Evolutionary conservation across 2,113 vertebrate genomes (phyloP).

Genomic region (Chroicocephalus ridibundus): DNA sequence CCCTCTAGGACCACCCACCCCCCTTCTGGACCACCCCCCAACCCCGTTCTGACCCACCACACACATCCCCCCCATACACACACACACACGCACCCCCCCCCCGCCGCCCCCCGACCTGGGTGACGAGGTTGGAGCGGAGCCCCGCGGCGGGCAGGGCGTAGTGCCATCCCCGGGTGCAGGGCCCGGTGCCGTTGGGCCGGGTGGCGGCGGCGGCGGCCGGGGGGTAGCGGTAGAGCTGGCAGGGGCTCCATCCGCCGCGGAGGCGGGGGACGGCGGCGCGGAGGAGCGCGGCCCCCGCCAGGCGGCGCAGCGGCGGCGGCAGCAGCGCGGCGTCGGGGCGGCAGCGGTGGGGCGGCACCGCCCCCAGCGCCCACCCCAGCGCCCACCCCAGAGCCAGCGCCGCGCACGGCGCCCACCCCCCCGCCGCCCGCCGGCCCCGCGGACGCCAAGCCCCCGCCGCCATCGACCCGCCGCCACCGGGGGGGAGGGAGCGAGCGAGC

Average conservation of each 20-base stretch:
- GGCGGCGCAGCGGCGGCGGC: constrained; percentile 71
- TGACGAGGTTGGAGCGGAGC: constrained; percentile 79
- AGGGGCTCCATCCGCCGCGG: not conserved
- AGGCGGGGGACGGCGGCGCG: constrained; percentile 75
- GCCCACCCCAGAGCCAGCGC: constrained; percentile 77
- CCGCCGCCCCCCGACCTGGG: constrained; percentile 69
- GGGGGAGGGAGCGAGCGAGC: no score
- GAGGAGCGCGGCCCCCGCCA: constrained; percentile 65
- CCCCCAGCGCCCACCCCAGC: constrained; percentile 72
- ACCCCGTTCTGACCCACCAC: no score
- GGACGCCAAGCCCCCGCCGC: constrained; percentile 77
- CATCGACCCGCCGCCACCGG: constrained; percentile 43
- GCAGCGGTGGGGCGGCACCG: constrained; percentile 77
- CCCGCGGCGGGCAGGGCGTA: constrained; percentile 69
- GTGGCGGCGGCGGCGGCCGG: not conserved
- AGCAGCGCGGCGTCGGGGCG: constrained; percentile 74
- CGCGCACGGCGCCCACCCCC: constrained; percentile 79
- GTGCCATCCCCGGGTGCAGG: constrained; percentile 81
- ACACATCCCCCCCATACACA: no score
- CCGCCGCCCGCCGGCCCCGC: constrained; percentile 69
- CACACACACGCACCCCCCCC: not conserved
- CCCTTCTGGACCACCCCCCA: no score
- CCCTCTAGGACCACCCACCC: not conserved
- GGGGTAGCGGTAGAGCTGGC: constrained; percentile 33
- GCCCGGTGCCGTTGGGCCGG: not conserved